Conservation (phyloP, 2,888 invertebrate genomes). For the Hedya salicella region DNA sequence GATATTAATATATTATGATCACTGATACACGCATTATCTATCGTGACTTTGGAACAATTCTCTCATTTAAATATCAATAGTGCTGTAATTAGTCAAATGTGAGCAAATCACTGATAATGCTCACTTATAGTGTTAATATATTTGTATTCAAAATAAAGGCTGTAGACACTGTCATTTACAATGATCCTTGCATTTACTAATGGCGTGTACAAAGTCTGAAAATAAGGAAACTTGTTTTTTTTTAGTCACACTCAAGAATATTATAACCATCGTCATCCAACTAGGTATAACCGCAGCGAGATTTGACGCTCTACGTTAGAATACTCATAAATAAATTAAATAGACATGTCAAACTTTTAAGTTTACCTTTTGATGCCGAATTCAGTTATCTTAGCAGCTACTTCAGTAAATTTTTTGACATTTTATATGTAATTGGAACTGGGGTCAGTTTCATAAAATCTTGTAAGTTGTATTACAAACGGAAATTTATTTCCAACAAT, state of each 20-base stretch:
- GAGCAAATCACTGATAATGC: neutral
- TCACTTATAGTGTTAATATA: constrained; percentile 16
- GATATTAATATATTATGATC: constrained; percentile 28
- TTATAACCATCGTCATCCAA: neutral
- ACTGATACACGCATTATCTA: constrained; percentile 48
- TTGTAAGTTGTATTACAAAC: no score
- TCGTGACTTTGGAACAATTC: constrained; percentile 54
- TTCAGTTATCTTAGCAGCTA: no score
- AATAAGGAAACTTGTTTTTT: neutral
- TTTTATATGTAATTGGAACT: no score
- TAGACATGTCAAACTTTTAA: no score
- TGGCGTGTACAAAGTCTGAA: neutral
- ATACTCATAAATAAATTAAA: no score
- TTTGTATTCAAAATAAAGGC: constrained; percentile 4
- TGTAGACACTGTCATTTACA: constrained; percentile 1
- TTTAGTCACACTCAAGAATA: neutral
- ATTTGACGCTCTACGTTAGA: no score
- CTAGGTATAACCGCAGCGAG: neutral
- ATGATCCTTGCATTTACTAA: no score
- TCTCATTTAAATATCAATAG: constrained; percentile 31
- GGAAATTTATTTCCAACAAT: no score
- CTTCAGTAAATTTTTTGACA: neutral
- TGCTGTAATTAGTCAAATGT: constrained; percentile 11
- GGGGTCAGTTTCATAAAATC: no score
- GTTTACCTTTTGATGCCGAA: no score